phyloP scores from a whole-genome alignment of 2,888 invertebrate species.

The Acleris cristana region DNA sequence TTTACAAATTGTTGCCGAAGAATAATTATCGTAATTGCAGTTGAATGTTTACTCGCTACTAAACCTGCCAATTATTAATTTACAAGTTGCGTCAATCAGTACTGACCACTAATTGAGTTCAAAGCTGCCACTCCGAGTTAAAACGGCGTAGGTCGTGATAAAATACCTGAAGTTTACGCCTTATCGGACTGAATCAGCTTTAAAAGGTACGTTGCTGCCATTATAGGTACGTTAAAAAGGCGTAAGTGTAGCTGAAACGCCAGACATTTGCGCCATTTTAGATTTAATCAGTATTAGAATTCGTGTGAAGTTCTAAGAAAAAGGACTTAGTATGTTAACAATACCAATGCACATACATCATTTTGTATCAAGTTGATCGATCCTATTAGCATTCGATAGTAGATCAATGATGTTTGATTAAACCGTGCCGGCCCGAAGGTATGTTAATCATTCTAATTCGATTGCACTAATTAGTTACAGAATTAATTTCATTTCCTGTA shows the following conservation, averaged over 20 bases:
- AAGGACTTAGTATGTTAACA: not conserved
- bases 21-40: constrained; percentile 17
- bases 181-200: too few species aligned
- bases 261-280: too few species aligned
- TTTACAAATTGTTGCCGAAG: constrained; percentile 8
- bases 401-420: constrained; percentile 55
- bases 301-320: not conserved
- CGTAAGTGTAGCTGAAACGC: too few species aligned
- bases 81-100: constrained; percentile 12
- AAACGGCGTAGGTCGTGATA: not conserved
- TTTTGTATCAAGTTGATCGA: not conserved
- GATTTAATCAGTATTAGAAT: too few species aligned
- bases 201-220: too few species aligned
- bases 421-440: constrained; percentile 47
- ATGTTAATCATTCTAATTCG: constrained; percentile 53
- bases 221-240: too few species aligned
- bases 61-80: constrained; percentile 20
- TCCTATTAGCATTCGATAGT: constrained; percentile 27
- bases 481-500: constrained; percentile 59
- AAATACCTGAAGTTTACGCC: not conserved
- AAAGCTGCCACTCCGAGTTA: not conserved
- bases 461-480: constrained; percentile 56
- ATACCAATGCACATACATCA: not conserved
- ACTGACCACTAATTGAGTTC: not conserved
- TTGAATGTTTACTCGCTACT: constrained; percentile 10